phyloP scores from a whole-genome alignment of 2,113 vertebrate genomes.

The Semicossyphus pulcher region DNA sequence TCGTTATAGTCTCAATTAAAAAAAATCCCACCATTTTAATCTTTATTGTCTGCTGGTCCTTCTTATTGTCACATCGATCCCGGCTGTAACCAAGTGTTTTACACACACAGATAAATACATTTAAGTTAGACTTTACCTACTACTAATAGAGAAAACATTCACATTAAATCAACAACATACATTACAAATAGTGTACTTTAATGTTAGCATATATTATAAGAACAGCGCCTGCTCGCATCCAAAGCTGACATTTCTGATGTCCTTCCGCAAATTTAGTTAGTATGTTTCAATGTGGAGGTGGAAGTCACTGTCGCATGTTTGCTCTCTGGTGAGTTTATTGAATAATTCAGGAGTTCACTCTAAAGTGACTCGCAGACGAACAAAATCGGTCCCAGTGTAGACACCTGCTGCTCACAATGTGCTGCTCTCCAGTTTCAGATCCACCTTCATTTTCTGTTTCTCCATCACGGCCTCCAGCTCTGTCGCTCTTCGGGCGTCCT shows the following conservation, averaged over 20 bases:
- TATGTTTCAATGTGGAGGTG: background rate
- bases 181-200: constrained; percentile 19
- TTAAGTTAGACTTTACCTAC: constrained; percentile 6
- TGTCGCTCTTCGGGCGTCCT: constrained; percentile 80
- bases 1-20: constrained; percentile 72
- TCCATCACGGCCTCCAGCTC: constrained; percentile 91
- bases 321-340: background rate
- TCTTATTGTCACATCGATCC: background rate
- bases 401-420: constrained; percentile 68
- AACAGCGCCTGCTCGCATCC: background rate
- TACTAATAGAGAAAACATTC: background rate
- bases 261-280: too few relatives aligned
- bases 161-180: constrained; percentile 13
- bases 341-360: constrained; percentile 16
- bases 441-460: constrained; percentile 91
- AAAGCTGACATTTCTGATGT: background rate
- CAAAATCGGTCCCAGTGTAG: background rate
- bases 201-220: constrained; percentile 23
- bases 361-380: background rate
- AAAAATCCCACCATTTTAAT: constrained; percentile 45
- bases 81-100: constrained; percentile 5
- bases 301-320: background rate
- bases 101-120: constrained; percentile 45
- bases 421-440: constrained; percentile 82
- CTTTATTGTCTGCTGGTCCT: constrained; percentile 29